Conservation (phyloP, 2,113 vertebrate species). For the Oxygymnocypris stewartii region DNA sequence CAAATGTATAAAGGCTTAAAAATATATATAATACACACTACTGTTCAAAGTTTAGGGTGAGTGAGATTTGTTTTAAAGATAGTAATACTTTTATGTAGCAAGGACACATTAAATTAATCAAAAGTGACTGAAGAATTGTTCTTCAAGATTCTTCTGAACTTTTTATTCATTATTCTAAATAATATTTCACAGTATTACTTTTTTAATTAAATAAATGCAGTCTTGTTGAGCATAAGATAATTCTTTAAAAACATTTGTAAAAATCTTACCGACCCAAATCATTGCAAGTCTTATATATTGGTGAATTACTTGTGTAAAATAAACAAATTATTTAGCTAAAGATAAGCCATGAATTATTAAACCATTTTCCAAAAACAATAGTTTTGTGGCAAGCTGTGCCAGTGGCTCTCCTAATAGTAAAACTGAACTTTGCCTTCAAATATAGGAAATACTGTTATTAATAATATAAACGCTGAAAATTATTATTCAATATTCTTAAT, state of each 20-base stretch:
- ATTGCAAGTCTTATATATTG: not conserved
- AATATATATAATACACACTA: not conserved
- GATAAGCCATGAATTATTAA: not conserved
- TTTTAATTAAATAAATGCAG: not conserved
- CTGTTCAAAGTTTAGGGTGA: not conserved
- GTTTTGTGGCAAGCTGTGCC: not conserved
- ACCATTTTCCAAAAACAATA: not conserved
- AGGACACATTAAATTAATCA: not conserved
- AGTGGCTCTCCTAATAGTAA: not conserved
- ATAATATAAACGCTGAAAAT: not conserved
- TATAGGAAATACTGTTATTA: not conserved
- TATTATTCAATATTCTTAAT: not conserved
- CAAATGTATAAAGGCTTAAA: not conserved
- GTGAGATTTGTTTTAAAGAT: not conserved
- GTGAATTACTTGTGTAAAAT: not conserved
- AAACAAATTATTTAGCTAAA: not conserved
- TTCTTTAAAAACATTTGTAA: not conserved
- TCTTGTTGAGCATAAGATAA: not conserved
- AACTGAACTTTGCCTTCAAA: not conserved
- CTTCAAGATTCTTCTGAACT: too few relatives aligned
- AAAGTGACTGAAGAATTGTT: not conserved
- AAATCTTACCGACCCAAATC: not conserved
- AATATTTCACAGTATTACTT: not conserved
- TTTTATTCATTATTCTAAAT: not conserved
- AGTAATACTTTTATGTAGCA: not conserved